Evolutionary conservation across 2,888 invertebrate genomes (phyloP).

Genomic region (Rhagonycha lutea): DNA sequence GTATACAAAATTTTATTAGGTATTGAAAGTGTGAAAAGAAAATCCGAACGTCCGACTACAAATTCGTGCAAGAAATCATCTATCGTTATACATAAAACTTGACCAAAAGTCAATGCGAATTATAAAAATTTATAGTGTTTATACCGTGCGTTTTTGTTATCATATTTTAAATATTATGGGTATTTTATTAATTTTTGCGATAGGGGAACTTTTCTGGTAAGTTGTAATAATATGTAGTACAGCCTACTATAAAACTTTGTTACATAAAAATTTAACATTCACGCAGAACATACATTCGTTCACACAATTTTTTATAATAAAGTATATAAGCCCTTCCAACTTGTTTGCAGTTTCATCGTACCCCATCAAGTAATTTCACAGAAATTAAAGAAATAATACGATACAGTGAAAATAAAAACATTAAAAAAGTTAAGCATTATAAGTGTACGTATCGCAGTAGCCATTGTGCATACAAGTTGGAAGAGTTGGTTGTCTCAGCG

Average conservation of each 20-base stretch:
- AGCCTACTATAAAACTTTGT: constrained; percentile 43
- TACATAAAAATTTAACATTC: constrained; percentile 40
- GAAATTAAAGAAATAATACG: constrained; percentile 32
- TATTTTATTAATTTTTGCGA: constrained; percentile 32
- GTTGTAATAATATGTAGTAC: constrained; percentile 46
- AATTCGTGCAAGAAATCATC: constrained; percentile 21
- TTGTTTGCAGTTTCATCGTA: constrained; percentile 25
- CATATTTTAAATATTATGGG: constrained; percentile 33
- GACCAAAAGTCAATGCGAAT: constrained; percentile 20
- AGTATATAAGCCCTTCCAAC: constrained; percentile 28
- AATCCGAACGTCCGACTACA: constrained; percentile 24
- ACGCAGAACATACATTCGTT: constrained; percentile 29
- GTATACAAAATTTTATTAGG: constrained; percentile 13
- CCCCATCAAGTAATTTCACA: constrained; percentile 30
- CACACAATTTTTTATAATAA: constrained; percentile 30
- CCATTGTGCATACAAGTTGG: constrained; percentile 26
- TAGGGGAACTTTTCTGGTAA: constrained; percentile 37
- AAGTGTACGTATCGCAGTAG: constrained; percentile 25
- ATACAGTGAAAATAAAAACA: constrained; percentile 6
- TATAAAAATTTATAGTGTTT: constrained; percentile 20
- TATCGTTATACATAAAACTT: constrained; percentile 20
- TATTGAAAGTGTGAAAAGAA: neutral
- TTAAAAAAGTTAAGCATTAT: constrained; percentile 23
- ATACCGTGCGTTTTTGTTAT: constrained; percentile 23
- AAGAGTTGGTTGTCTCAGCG: constrained; percentile 38